phyloP scores from a whole-genome alignment of 2,797 vertebrate genomes.

The Pitangus sulphuratus region DNA sequence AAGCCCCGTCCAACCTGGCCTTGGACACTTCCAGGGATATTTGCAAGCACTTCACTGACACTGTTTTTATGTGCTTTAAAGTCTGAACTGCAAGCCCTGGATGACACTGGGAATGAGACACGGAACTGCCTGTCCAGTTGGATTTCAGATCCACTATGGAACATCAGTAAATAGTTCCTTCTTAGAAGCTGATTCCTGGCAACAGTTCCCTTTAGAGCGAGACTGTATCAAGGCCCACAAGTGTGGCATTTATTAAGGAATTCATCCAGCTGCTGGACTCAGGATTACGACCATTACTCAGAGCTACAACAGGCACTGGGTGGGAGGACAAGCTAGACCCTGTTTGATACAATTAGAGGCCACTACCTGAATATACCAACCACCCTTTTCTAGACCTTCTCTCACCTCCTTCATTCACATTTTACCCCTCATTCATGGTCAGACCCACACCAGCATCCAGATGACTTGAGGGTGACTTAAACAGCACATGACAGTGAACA shows the following conservation, averaged over 20 bases:
- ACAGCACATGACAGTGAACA: not conserved
- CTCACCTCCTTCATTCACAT: not conserved
- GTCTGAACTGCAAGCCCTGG: not conserved
- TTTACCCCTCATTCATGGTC: not conserved
- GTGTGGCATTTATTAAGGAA: not conserved
- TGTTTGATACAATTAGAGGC: not conserved
- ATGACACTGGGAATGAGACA: not conserved
- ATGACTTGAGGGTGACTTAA: not conserved
- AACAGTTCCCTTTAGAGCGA: not conserved
- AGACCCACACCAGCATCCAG: not conserved
- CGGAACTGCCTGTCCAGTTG: not conserved
- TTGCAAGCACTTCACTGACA: not conserved
- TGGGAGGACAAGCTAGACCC: not conserved
- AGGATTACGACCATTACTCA: too few relatives aligned
- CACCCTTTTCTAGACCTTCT: not conserved
- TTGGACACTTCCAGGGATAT: not conserved
- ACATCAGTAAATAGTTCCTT: not conserved
- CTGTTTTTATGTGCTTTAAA: not conserved
- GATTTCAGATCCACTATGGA: not conserved
- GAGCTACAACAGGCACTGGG: not conserved
- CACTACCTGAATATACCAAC: not conserved
- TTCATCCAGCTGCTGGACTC: not conserved
- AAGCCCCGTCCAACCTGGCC: not conserved
- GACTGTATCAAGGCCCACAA: not conserved
- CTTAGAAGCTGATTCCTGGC: not conserved